Base-by-base conservation (phyloP, 1,140 invertebrate genomes). In the Musca vetustissima region DNA sequence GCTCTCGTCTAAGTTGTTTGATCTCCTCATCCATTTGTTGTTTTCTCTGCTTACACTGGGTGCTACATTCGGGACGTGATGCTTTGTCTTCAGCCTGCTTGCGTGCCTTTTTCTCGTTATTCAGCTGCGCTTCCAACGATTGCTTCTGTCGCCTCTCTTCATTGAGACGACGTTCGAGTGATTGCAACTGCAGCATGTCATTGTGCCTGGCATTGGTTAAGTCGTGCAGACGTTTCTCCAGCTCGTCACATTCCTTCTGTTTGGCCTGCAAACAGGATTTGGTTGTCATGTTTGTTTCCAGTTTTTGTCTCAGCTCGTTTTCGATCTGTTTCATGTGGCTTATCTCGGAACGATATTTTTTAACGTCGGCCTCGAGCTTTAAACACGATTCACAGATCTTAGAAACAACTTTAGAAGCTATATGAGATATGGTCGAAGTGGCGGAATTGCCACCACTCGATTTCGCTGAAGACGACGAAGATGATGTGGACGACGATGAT, bases 301-400 rank as follows among this genome's bases (percentile, higher is more conserved):
- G 87, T 84, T 96, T 94, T 78, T 90, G 88, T 74, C 92, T 85
- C 69, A 96, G 84, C 70, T 97, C 94, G 81, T 93, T 91, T 83
- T 97, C 94, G 73, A 87, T 86, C 80, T 93, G 91, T 79, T 92
- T 87, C 81, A 88, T 90, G 36, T 86, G 85, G 73, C 90, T 89
- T 67, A 96, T 86, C 80, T 96, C 94, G 69, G 87, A 84, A 77
- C 93, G 92, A 74, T 95, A 85, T 76, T 91, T 87, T 83, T 94
- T 95, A 15, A 94, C 84, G 76, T 96, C 93, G 64, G 86, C 82
- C 76, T 90, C 88, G 13, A 90, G 83, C 73, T 86, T 87, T 22
- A 79, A 70, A 57, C 81, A 83, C 4, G 78, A 74, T 65, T 83
- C 81, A 52, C 81, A 83, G 50, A 82, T 80, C 69, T 82, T 82